Evolutionary conservation across 2,113 vertebrate species (phyloP).

Genomic region (Columba janthina): DNA sequence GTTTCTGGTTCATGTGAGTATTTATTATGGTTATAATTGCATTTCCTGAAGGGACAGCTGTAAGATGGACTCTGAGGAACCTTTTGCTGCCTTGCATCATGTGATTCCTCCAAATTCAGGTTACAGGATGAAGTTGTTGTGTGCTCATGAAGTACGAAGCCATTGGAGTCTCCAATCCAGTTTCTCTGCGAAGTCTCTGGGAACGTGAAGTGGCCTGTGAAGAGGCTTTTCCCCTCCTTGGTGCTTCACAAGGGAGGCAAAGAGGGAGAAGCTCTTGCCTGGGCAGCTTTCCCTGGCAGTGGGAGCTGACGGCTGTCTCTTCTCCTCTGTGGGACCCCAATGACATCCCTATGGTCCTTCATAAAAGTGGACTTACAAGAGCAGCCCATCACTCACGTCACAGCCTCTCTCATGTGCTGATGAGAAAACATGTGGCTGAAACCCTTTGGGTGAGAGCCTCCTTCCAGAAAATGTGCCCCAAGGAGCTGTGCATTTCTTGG

Average conservation of each 20-base stretch:
- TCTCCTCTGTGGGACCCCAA: neutral
- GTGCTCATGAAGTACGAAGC: fast-evolving
- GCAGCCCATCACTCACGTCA: fast-evolving
- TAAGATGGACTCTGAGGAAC: neutral
- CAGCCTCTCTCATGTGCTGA: fast-evolving
- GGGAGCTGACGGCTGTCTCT: neutral
- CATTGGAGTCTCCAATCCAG: neutral
- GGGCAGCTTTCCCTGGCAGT: neutral
- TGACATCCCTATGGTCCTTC: neutral
- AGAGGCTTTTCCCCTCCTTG: neutral
- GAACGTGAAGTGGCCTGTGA: neutral
- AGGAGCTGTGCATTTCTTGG: neutral
- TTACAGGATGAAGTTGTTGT: neutral
- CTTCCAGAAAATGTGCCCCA: neutral
- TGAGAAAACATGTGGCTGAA: neutral
- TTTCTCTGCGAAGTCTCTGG: neutral
- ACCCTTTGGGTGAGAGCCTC: neutral
- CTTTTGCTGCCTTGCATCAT: neutral
- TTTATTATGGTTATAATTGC: neutral
- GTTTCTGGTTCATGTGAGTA: neutral
- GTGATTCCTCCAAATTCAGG: neutral
- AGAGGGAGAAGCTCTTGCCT: neutral
- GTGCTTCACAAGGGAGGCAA: neutral
- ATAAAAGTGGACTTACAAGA: neutral
- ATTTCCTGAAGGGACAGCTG: neutral